A percentile compares a stretch with the other conserved stretches of the same genome.
Conservation (phyloP, 2,113 vertebrate species). For the Fulica atra region DNA sequence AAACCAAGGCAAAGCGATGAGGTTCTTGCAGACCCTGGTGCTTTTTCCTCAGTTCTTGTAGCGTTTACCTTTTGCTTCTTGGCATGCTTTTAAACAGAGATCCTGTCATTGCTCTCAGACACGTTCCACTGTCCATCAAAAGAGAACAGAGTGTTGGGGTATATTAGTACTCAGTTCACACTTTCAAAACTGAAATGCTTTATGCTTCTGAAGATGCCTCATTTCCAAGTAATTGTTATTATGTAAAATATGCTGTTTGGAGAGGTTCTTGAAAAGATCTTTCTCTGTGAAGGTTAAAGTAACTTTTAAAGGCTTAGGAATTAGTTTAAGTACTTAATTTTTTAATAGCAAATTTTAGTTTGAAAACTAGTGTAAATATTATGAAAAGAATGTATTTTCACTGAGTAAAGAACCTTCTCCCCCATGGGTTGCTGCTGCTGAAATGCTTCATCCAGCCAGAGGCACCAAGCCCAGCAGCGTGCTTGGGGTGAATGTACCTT, state of each 20-base stretch:
- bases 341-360: not conserved
- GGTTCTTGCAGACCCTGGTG: not conserved
- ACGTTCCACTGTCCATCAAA: not conserved
- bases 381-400: not conserved
- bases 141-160: not conserved
- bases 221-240: not conserved
- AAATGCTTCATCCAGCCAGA: not conserved
- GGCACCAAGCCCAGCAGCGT: accelerated
- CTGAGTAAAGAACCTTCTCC: not conserved
- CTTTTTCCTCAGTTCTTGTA: not conserved
- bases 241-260: not conserved
- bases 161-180: not conserved
- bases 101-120: not conserved
- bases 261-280: not conserved
- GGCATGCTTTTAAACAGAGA: not conserved
- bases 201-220: not conserved
- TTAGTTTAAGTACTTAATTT: not conserved
- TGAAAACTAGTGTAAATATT: not conserved
- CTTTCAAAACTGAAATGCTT: not conserved
- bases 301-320: not conserved
- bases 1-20: not conserved
- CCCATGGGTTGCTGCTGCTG: not conserved
- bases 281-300: not conserved
- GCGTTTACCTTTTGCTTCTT: not conserved
- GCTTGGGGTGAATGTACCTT: not conserved